Evolutionary conservation across 35 echinoderm and acorn worm species (phyloP).

Genomic region (Heliocidaris erythrogramma): DNA sequence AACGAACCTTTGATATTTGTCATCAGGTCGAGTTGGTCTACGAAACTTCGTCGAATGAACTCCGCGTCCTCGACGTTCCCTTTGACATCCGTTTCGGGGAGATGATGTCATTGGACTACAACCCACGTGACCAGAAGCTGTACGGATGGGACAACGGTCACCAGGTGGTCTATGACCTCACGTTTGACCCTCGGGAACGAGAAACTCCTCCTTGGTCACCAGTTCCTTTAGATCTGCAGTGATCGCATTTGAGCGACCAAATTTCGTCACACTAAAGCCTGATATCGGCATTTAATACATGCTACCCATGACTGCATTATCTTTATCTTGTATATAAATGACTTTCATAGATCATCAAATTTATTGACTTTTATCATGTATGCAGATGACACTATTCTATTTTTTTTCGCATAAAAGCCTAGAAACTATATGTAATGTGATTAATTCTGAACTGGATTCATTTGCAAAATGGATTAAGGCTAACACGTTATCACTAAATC

Average conservation of each 20-base stretch:
- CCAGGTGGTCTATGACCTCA: conserved; percentile 67
- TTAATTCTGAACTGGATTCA: too few relatives aligned
- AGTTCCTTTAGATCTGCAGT: background rate
- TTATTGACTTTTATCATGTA: too few relatives aligned
- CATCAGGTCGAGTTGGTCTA: conserved; percentile 56
- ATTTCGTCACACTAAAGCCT: too few relatives aligned
- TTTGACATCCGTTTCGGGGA: conserved; percentile 66
- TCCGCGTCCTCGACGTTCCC: conserved; percentile 47
- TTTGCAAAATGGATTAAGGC: too few relatives aligned
- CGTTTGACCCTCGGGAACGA: conserved; percentile 40
- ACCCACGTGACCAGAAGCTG: conserved; percentile 74
- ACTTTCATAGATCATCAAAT: too few relatives aligned
- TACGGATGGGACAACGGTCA: conserved; percentile 81
- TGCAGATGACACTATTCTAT: too few relatives aligned
- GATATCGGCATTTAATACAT: too few relatives aligned
- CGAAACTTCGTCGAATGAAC: conserved; percentile 55
- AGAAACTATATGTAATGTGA: too few relatives aligned
- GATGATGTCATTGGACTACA: conserved; percentile 70
- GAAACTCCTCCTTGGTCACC: background rate
- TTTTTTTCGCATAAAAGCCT: too few relatives aligned
- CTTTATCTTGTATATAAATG: too few relatives aligned
- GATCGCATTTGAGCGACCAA: background rate
- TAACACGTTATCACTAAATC: too few relatives aligned
- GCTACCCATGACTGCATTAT: too few relatives aligned
- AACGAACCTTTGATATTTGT: background rate